Evolutionary conservation across 2,888 invertebrate species (phyloP), one percentile per base, ranked within the genome.

Genomic region (Pseudolycoriella hygida): DNA sequence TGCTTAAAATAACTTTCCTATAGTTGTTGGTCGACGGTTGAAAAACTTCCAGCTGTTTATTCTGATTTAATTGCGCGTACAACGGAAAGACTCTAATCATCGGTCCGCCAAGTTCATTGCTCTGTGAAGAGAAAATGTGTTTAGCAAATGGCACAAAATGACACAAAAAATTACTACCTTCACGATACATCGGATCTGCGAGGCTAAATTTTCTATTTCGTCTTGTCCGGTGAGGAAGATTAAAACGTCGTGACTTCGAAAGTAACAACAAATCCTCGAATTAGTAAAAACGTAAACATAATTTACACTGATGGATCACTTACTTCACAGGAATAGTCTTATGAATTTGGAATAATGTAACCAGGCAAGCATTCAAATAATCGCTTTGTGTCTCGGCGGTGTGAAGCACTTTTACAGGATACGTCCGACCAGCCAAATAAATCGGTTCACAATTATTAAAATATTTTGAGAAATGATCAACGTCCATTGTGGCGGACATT

Each of bases 401-500:
- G 56, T 86, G 81, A 64, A 76, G 77, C 43, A 87, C 73, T 43
- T 77, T 76, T 1, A 88, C 81, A 1, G 86, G 83, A 64, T 76
- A 81, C 31, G 88, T 86, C 50, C 94, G 69, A 1, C 97, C 97
- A 63, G 90, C 85, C 40, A 97, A 67, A 61, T 92, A 92, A 54
- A 93, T 71, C 1, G 86, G 88, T 41, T 82, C 80, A 42, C 87
- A 87, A 48, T 80, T 74, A 55, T 84, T 76, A 61, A 93, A 97
- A 62, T 93, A 98, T 50, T 75, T 71, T 31, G 83, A 79, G 63
- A 97, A 94, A 56, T 87, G 81, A 62, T 90, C 89, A 8, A 90
- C 89, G 66, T 94, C 89, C 89, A 94, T 92, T 12, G 94, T 94
- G 1, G 94, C 94, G 1, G 93, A 94, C 80, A 93, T 93, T 42